Base-by-base conservation (phyloP, 2,888 invertebrate species). In the Drosophila borborema region DNA sequence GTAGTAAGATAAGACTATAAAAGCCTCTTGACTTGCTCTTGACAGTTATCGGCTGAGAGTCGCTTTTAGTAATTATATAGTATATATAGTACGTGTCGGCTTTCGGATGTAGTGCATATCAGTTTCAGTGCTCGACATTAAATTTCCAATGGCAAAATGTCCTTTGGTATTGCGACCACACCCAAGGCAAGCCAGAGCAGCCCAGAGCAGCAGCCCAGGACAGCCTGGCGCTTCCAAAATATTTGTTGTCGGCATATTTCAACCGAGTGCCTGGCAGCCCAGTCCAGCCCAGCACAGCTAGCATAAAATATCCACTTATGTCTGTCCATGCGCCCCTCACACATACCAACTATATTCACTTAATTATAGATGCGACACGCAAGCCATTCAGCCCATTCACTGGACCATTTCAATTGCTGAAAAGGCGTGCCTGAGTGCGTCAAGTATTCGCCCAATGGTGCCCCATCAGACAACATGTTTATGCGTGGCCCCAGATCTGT, bases 341-440 rank as follows among this genome's bases (percentile, higher is more conserved):
- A 28, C 40, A 46, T 5, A 40, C 2, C 38, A n/a, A 51, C 41
- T 78, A 74, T 77, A 81, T 90, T 80, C 86, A 75, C 90, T 88
- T 87, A 87, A 87, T 90, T 87, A 87, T 87, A 77, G 77, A 87
- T 88, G 86, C 86, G 83, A 74, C 89, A 87, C 88, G 90, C 81
- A 90, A 70, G 62, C 56, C 64, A 67, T 59, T 64, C 62, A 18
- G 61, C 43, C 65, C 80, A 72, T 60, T 69, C 59, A 48, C 64
- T 64, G 56, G 63, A 56, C 62, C 55, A 70, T 60, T 65, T 48
- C 36, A 9, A 53, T 64, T 49, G 53, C 49, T 63, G 49, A 7
- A 45, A 36, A 59, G 74, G 61, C 75, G 75, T 75, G 66, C 51
- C 58, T 10, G 28, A 43, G 61, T 43, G 51, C 60, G 60, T 38